Conservation (phyloP, 2,888 invertebrate species). For the Agriotes lineatus region DNA sequence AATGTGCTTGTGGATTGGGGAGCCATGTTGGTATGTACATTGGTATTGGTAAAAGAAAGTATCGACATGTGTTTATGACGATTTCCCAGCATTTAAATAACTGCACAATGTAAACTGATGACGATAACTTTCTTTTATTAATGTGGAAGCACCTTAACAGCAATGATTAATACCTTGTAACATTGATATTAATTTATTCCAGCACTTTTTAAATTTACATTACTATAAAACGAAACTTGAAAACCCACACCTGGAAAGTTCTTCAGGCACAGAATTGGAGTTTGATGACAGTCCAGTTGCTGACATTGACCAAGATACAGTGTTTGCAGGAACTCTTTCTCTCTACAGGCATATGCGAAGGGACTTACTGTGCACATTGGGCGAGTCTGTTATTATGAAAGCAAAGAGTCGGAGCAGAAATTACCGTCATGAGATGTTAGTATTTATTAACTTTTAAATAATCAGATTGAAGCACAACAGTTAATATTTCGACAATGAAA, state of each 20-base stretch:
- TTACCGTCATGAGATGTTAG: constrained; percentile 84
- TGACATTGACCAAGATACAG: constrained; percentile 73
- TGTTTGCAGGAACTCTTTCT: constrained; percentile 80
- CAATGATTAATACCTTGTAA: no score
- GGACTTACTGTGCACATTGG: constrained; percentile 78
- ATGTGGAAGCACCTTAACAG: no score
- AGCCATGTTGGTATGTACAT: constrained; percentile 76
- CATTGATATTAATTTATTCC: no score
- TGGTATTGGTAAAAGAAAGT: no score
- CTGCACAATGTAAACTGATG: no score
- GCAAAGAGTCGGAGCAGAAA: constrained; percentile 84
- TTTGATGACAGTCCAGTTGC: constrained; percentile 57
- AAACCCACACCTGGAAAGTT: constrained; percentile 63
- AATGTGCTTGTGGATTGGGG: constrained; percentile 83
- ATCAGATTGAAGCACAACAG: no score
- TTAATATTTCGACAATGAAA: no score
- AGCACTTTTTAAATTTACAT: constrained; percentile 90
- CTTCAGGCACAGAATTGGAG: constrained; percentile 63
- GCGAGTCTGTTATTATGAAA: constrained; percentile 82
- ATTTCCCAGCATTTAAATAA: no score
- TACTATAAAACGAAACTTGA: constrained; percentile 80
- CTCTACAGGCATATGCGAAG: constrained; percentile 77
- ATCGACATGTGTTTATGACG: constrained; percentile 27
- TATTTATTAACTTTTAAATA: neutral
- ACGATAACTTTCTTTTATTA: no score